Evolutionary conservation across 2,888 invertebrate genomes (phyloP), one percentile per base, ranked within the genome.

Genomic region (Brachylomia viminalis): DNA sequence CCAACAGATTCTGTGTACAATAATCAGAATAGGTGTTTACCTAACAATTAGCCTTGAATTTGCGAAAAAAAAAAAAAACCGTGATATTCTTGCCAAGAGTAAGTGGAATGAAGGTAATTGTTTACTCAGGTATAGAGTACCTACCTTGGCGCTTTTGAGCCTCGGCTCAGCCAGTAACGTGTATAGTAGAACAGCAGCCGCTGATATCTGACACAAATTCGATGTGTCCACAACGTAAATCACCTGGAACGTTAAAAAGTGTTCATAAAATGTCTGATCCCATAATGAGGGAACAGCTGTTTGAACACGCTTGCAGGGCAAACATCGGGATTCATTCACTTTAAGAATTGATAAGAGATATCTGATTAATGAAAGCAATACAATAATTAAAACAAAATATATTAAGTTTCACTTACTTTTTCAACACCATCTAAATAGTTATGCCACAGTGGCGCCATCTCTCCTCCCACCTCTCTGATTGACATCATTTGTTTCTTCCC

Each of bases 161-260:
- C 96, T 95, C 0, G 98, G 98, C 88, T 98, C 97, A 0, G 98
- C 97, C 38, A 98, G 92, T 62, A 98, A 96, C 0, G 98, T 98
- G 92, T 98, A 98, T 0, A 98, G 95, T 58, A 98, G 95, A 0
- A 98, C 98, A 38, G 98, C 98, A 23, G 98, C 98, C 2, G 98
- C 98, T 2, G 98, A 98, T 90, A 98, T 98, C 94, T 98, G 98
- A 88, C 98, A 98, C 59, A 98, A 95, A 95, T 98, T 98, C 20
- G 98, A 98, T 0, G 98, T 98, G 90, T 98, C 98, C 30, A 98
- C 98, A 1, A 98, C 98, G 89, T 98, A 98, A 80, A 98, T 97
- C 1, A 98, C 97, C 96, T 96, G 90, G 52, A 86, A 86, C 42
- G 52, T 33, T 33, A 52, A 33, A 67, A n/a, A n/a, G 11, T 11